Base-by-base conservation (phyloP, 2,797 vertebrate species). In the Lacerta viridis region DNA sequence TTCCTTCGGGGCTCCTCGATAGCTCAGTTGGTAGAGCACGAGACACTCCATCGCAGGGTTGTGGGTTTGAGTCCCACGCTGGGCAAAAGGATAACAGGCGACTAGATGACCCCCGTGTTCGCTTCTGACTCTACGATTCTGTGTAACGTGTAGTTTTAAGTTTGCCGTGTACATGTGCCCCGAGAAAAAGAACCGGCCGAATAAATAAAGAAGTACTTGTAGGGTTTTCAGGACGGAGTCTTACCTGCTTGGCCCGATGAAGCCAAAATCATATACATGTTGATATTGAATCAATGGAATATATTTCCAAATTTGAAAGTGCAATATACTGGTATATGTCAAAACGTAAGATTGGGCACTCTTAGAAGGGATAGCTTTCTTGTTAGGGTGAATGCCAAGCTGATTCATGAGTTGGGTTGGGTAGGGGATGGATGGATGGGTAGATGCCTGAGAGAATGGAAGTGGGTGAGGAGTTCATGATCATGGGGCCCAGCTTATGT, bases 231-330 rank as follows among this genome's bases (percentile, higher is more conserved):
- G 75, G 25, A 69, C n/a, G 1, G 2, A 8, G 50, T 41, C 85
- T 80, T 74, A 87, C 50, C 69, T 81, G 17, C 3, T 29, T 10
- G 1, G 1, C 5, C 25, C 33, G 59, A 59, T 41, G 33, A 29
- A 64, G 7, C 25, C 8, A 6, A 74, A 80, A 61, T 75, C 50
- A 55, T 46, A 64, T 75, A 82, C 20, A 17, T 15, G 8, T 3
- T 75, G 55, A 33, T 81, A 66, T 66, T 64, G 39, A 87, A 82
- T 87, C 25, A 61, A 75, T 23, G 13, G 50, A 23, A 81, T 18
- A 43, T 29, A 33, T 33, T 50, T 50, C 13, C 15, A n/a, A 7
- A 15, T 46, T 87, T 8, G 29, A 25, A 82, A 59, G 6, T 41
- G 55, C 36, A 78, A 84, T 11, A 41, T 29, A 7, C 33, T 33